Base-by-base conservation (phyloP, 1,140 invertebrate genomes). In the Eumaeus atala region DNA sequence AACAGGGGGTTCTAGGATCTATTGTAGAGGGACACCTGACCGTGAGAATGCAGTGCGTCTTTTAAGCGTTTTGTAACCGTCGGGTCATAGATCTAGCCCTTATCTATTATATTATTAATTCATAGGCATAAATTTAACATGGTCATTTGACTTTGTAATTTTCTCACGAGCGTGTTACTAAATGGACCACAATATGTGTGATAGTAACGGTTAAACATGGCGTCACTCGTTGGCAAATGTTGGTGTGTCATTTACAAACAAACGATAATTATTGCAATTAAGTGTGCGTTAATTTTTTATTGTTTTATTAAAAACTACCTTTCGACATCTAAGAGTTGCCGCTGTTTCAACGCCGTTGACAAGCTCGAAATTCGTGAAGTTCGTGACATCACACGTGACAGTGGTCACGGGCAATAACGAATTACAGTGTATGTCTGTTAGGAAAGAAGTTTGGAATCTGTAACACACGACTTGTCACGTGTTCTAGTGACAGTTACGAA, bases 1-100 rank as follows among this genome's bases (percentile, higher is more conserved):
- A 58, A 51, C 38, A 63, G 51, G 54, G 61, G 63, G 65, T 62
- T 64, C 50, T 49, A 55, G 55, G 53, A 62, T 56, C 53, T 37
- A 42, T 50, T 59, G 58, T 53, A 36, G 58, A 33, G 62, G 63
- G 59, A 66, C 59, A 67, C 48, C 12, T 36, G 40, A 44, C 17
- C 40, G 40, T 44, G 40, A 50, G 33, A 50, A 35, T 12, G 16
- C 34, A 33, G 12, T 21, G 33, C 10, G n/a, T 28, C 17, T 48
- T 34, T 18, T 50, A 16, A 50, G 34, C 48, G 33, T 44, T 16
- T 16, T n/a, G 21, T 16, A 44, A 44, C 40, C 14, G 40, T 44
- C 40, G 40, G 40, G 40, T 44, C 40, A 44, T 44, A 44, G 40
- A 44, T 18, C 14, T n/a, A n/a, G 3, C 9, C 35, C 35, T 37